Conservation (phyloP, 2,113 vertebrate species). For the Mobula birostris region DNA sequence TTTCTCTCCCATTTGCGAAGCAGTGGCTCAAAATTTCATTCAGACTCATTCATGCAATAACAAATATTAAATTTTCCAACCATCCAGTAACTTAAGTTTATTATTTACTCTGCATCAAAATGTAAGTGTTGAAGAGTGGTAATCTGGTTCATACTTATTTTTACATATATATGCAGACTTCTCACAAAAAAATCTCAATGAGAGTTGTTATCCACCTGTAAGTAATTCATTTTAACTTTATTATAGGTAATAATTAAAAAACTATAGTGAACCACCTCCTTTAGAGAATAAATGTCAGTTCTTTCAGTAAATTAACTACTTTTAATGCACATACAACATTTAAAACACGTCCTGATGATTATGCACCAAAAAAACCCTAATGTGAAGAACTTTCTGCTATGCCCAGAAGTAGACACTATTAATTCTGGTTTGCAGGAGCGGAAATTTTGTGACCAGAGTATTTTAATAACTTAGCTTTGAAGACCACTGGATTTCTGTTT, state of each 20-base stretch:
- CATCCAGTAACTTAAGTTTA: no score
- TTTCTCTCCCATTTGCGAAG: no score
- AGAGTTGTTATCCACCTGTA: not conserved
- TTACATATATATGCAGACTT: not conserved
- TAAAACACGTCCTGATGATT: not conserved
- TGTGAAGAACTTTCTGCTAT: not conserved
- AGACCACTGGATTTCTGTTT: not conserved
- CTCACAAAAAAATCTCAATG: not conserved
- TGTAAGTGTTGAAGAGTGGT: not conserved
- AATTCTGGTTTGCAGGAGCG: no score
- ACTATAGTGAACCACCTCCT: not conserved
- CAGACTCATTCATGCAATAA: no score
- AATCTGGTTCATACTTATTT: not conserved
- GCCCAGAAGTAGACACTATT: not conserved
- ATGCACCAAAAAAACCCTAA: not conserved
- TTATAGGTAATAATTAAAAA: not conserved
- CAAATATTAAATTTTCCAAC: no score
- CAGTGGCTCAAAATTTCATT: no score
- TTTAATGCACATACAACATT: not conserved
- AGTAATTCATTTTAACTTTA: not conserved
- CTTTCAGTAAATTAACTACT: not conserved
- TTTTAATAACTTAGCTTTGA: not conserved
- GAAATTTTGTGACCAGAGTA: not conserved
- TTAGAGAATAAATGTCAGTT: no score
- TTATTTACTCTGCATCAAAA: no score